These are phyloP conservation scores for Coenonympha arcania DNA, from an alignment of 2,888 invertebrate species.

Conservation along the genomic window DNA sequence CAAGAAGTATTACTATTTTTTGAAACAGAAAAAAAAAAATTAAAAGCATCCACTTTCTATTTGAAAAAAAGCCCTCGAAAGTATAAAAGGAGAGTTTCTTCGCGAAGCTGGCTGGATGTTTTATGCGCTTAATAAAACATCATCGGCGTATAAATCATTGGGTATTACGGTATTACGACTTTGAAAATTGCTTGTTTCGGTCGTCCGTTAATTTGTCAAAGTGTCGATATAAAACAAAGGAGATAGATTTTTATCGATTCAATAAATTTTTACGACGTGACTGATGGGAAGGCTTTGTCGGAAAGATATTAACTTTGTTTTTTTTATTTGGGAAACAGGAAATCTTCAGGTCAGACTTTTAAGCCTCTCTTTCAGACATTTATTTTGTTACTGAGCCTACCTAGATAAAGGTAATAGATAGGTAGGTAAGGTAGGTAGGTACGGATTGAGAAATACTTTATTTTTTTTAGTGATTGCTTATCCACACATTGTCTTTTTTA, in stretches of 20 bases:
- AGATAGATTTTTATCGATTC: conserved; percentile 14
- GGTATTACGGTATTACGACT: conserved; percentile 44
- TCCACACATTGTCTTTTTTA: no score
- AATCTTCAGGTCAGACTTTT: no score
- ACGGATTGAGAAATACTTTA: background rate
- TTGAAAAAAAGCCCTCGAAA: conserved; percentile 41
- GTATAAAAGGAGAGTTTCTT: conserved; percentile 47
- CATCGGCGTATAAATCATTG: conserved; percentile 55
- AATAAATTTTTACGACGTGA: conserved; percentile 8
- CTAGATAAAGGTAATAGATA: no score
- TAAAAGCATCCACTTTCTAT: conserved; percentile 39
- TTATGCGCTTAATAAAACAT: conserved; percentile 62
- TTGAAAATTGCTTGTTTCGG: conserved; percentile 41
- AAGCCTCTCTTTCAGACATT: no score
- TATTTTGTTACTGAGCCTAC: no score
- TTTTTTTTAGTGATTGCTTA: no score
- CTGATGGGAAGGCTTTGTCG: conserved; percentile 5
- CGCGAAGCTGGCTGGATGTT: conserved; percentile 45
- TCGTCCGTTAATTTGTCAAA: conserved; percentile 40
- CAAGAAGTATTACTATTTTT: no score
- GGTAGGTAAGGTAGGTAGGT: no score
- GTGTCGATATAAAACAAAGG: conserved; percentile 12
- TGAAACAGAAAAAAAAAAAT: no score
- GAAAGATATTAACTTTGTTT: conserved; percentile 4
- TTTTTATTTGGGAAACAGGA: background rate